These are phyloP conservation scores for Pseudopipra pipra DNA, from an alignment of 2,113 vertebrate species.

Conservation along the genomic window DNA sequence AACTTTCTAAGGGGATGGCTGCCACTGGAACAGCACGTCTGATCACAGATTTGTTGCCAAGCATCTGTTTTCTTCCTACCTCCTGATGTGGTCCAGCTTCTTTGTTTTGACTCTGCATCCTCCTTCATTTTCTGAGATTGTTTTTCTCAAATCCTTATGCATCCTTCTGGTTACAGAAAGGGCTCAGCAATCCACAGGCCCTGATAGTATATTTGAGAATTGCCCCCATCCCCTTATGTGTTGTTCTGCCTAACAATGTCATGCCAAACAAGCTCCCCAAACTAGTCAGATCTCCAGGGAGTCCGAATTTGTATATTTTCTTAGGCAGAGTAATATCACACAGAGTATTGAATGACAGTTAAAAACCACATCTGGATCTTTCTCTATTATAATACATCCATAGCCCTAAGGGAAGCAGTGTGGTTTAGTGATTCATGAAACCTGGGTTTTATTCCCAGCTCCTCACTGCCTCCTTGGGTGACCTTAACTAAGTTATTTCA, in stretches of 20 bases:
- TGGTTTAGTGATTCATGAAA: constrained; percentile 63
- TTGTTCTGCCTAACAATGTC: neutral
- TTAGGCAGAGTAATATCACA: constrained; percentile 54
- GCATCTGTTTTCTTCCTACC: constrained; percentile 43
- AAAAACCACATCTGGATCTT: constrained; percentile 66
- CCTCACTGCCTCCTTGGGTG: constrained; percentile 38
- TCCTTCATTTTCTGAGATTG: neutral
- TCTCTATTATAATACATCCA: constrained; percentile 50
- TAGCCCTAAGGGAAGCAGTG: constrained; percentile 51
- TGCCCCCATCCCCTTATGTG: neutral
- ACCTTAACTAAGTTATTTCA: constrained; percentile 24
- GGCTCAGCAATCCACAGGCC: neutral
- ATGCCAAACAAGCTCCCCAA: constrained; percentile 12
- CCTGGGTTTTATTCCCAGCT: constrained; percentile 56
- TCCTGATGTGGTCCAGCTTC: constrained; percentile 24
- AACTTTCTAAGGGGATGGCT: constrained; percentile 11
- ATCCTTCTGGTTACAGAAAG: neutral
- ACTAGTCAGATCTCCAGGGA: constrained; percentile 1
- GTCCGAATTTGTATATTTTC: constrained; percentile 59
- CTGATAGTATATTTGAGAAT: neutral
- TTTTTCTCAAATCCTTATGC: neutral
- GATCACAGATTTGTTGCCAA: constrained; percentile 38
- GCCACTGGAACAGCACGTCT: neutral
- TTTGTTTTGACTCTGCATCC: neutral
- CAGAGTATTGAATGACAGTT: constrained; percentile 43